Base-by-base conservation (phyloP, 2,113 vertebrate genomes). In the Zingel zingel region DNA sequence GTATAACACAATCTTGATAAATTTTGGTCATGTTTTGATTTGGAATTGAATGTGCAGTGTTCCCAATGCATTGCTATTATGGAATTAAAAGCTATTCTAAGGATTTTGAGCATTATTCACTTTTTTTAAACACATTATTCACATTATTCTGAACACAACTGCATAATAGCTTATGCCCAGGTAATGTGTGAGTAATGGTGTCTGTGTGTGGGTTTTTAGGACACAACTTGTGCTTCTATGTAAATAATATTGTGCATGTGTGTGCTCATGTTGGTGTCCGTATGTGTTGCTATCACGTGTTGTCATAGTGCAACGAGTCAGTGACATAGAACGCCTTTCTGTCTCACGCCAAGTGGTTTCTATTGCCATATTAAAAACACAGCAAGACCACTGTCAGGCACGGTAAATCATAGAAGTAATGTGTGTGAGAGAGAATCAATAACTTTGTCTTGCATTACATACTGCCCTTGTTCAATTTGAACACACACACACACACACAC, bases 381-480 rank as follows among this genome's bases (percentile, higher is more conserved):
- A 77, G 62, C 63, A 74, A 87, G 65, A 71, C 21, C 78, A 70
- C 69, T 73, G 68, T 77, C 43, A 63, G 68, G 59, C 58, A 50
- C 5, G 12, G 43, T 77, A 79, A 84, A 84, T 86, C 83, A 79
- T 70, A 79, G 62, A 50, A 9, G 56, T 57, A 5, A 2, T 57
- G 23, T 59, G 65, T 80, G 51, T 64, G 64, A 43, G 75, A 56
- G 19, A 27, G 15, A 86, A 88, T 91, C 83, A 78, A 86, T 88
- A 76, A 68, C 54, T 59, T 58, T 48, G 67, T 56, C 66, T 82
- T 79, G 84, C 80, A 66, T 86, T 64, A 57, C 50, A 11, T 25
- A 61, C 64, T 62, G 25, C 27, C 74, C 63, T 54, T 82, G 80
- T 84, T 85, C 74, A 79, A 64, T 87, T 67, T 90, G 70, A 84